Base-by-base conservation (phyloP, 2,113 vertebrate species). In the Lampris megalopsis region DNA sequence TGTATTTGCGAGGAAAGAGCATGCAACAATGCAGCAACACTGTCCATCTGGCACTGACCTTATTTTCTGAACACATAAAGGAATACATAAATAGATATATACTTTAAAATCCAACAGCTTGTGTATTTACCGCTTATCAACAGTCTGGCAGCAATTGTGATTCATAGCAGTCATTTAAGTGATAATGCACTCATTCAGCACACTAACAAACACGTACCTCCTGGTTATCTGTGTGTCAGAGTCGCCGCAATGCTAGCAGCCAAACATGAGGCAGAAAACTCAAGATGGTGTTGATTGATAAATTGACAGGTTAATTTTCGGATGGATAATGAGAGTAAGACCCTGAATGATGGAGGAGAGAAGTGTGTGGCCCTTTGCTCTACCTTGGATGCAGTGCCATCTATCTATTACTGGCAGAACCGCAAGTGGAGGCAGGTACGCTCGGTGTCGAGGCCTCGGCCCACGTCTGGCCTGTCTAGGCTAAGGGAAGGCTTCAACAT, bases 251-350 rank as follows among this genome's bases (percentile, higher is more conserved):
- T 87, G 92, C 95, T 84, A 93, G 95, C 94, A 93, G 93, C 92
- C 60, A 86, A 92, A 93, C 88, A 95, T 95, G 94, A 95, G 95
- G 94, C 95, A 94, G 93, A 96, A 92, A 96, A 96, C 96, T 95
- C 95, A 95, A 97, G 97, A 98, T 98, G 96, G 96, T 96, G 96
- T 96, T 97, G 97, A 98, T 97, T 97, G 98, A 99, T 98, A 98
- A 98, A 98, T 98, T 98, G 97, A 99, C 97, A 99, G 97, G 97
- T 99, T 98, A 98, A 99, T 99, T 98, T 98, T 97, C 95, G 91
- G 96, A 95, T 94, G 95, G 96, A 97, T 98, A 97, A 98, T 96
- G 96, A 97, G 95, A 97, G 95, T 94, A 94, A 95, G 94, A 95
- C 95, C 95, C 95, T 91, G 93, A 95, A 94, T 95, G 93, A 95